Percentiles rank a stretch among this genome's conserved stretches.
phyloP scores from a whole-genome alignment of 1,140 invertebrate species.

The Drosophila tropicalis region DNA sequence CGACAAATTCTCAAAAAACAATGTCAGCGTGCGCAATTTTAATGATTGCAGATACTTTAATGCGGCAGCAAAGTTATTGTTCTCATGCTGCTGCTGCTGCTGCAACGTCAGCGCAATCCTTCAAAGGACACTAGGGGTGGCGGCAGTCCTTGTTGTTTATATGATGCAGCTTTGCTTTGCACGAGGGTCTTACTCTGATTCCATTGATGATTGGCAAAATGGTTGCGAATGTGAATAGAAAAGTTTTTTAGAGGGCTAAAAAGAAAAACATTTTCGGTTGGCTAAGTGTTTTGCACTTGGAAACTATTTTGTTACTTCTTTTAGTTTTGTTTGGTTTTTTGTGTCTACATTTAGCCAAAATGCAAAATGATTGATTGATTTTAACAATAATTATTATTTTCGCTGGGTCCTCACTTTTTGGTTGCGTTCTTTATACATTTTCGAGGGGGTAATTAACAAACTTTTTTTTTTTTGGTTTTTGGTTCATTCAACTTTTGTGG shows the following conservation, averaged over 20 bases:
- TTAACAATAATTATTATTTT: constrained; percentile 68
- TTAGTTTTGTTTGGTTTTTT: constrained; percentile 12
- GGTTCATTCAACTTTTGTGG: constrained; percentile 50
- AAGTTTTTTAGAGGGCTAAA: background rate
- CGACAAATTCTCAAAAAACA: constrained; percentile 63
- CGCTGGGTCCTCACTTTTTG: constrained; percentile 47
- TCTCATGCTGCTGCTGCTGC: constrained; percentile 53
- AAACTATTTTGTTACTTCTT: constrained; percentile 38
- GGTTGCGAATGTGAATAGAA: constrained; percentile 6
- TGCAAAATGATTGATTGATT: constrained; percentile 78
- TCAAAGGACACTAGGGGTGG: constrained; percentile 3
- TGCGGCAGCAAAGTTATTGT: constrained; percentile 74
- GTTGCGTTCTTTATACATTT: constrained; percentile 50
- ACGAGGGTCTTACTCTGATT: background rate
- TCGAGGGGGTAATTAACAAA: constrained; percentile 63
- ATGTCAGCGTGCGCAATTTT: constrained; percentile 79
- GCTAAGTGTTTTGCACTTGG: constrained; percentile 56
- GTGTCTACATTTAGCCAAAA: constrained; percentile 45
- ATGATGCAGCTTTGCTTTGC: constrained; percentile 4
- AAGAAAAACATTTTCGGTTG: constrained; percentile 1
- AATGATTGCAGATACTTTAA: constrained; percentile 82
- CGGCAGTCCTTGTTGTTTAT: background rate
- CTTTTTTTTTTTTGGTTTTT: background rate
- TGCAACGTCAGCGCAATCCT: constrained; percentile 2
- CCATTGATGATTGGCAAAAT: constrained; percentile 6